phyloP scores from a whole-genome alignment of 2,797 vertebrate species.

The Lutjanus campechanus region DNA sequence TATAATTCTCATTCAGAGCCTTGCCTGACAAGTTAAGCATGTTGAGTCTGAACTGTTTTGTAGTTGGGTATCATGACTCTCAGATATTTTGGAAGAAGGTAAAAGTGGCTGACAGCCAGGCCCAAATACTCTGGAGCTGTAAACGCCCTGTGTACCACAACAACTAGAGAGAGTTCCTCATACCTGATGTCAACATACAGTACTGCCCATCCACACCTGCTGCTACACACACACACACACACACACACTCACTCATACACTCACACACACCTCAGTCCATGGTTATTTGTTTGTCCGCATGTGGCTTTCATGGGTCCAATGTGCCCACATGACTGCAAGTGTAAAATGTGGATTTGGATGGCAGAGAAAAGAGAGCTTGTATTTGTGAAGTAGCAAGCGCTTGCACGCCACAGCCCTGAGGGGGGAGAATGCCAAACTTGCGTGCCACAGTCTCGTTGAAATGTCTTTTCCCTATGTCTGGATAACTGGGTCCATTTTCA shows the following conservation, averaged over 20 bases:
- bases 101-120: slow-evolving; percentile 36
- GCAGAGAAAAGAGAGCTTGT: slow-evolving; percentile 83
- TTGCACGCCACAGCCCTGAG: slow-evolving; percentile 85
- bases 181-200: slow-evolving; percentile 48
- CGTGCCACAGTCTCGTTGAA: slow-evolving; percentile 88
- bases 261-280: slow-evolving; percentile 47
- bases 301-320: slow-evolving; percentile 69
- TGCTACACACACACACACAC: background rate
- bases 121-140: slow-evolving; percentile 1
- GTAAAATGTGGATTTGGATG: slow-evolving; percentile 84
- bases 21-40: slow-evolving; percentile 25
- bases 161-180: slow-evolving; percentile 53
- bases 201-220: slow-evolving; percentile 64
- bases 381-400: slow-evolving; percentile 82
- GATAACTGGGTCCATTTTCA: slow-evolving; percentile 83
- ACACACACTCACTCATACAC: slow-evolving; percentile 9
- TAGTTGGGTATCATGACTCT: slow-evolving; percentile 3
- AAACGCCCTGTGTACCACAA: slow-evolving; percentile 34
- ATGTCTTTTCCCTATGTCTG: slow-evolving; percentile 85
- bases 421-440: slow-evolving; percentile 84
- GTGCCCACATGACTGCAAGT: slow-evolving; percentile 81
- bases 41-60: slow-evolving; percentile 11
- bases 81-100: slow-evolving; percentile 34
- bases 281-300: slow-evolving; percentile 68
- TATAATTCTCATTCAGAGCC: background rate